Base-by-base conservation (phyloP, 2,113 vertebrate species). In the Callaeas wilsoni region DNA sequence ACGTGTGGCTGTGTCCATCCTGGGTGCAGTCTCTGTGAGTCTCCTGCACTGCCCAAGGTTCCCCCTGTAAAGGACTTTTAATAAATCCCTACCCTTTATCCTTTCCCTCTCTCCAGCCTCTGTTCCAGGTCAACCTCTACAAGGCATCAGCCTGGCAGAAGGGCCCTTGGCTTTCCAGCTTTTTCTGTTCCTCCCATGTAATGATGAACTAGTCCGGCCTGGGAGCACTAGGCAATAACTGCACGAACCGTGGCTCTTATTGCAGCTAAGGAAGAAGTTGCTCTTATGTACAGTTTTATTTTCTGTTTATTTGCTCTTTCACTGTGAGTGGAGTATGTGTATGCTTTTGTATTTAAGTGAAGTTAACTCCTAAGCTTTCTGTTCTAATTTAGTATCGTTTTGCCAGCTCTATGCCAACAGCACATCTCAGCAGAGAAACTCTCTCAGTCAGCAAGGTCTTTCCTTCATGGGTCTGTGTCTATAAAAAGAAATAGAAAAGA, bases 371-470 rank as follows among this genome's bases (percentile, higher is more conserved):
- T 73, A 89, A 87, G 44, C 57, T 75, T 94, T 87, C n/a, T 73
- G 16, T 82, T 96, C 65, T 44, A 87, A 87, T 84, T 53, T 57
- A 46, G 21, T 46, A 15, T 69, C 1, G 2, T 87, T 94, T 93
- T 93, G n/a, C 59, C 74, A 95, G 19, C 23, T 91, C 32, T 89
- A 3, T 74, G 56, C 67, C 59, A 82, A 9, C 20, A 92, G 32
- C 44, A 17, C 32, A 67, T 76, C 52, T 79, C 44, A 65, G 62
- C 16, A 88, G 70, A 94, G 87, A 83, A 95, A 80, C 59, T 83
- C 67, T 55, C 85, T 78, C 75, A 52, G 39, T 96, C 87, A 67
- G 81, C 59, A 59, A 91, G 71, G 63, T 53, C 84, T 85, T 87
- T 90, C 27, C 75, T 90, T 94, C 67, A 6, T 26, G 44, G 15